phyloP scores from a whole-genome alignment of 1,140 invertebrate genomes.

The Euborellia annulipes region DNA sequence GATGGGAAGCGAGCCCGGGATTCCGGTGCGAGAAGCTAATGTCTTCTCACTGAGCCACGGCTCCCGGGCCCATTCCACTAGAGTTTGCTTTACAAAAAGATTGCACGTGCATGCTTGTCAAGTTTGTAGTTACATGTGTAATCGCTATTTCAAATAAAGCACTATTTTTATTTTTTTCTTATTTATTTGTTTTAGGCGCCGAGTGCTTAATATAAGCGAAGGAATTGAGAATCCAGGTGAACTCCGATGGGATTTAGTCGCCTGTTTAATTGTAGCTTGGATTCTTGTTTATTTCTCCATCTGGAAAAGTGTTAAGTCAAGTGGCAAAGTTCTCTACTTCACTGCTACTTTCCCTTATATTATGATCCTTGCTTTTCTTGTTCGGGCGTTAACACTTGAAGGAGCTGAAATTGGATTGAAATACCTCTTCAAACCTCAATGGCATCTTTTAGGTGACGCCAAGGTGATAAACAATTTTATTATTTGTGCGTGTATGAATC shows the following conservation, averaged over 20 bases:
- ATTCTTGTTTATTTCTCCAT: constrained; percentile 82
- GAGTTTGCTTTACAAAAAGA: no score
- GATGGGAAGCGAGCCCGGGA: no score
- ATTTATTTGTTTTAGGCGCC: constrained; percentile 53
- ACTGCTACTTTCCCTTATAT: constrained; percentile 74
- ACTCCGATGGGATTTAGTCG: constrained; percentile 71
- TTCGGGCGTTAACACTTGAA: constrained; percentile 60
- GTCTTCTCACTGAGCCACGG: no score
- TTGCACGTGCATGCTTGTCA: no score
- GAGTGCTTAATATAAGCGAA: constrained; percentile 63
- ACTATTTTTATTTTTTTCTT: no score
- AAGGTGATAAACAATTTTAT: no score
- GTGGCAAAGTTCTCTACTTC: constrained; percentile 65
- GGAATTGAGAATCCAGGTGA: constrained; percentile 65
- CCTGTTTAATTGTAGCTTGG: constrained; percentile 75
- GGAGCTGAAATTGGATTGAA: constrained; percentile 61
- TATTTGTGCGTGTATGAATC: no score
- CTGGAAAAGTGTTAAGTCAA: constrained; percentile 81
- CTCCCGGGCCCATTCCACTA: no score
- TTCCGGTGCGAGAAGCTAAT: no score
- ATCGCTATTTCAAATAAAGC: no score
- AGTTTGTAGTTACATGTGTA: no score
- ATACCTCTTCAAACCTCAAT: constrained; percentile 78
- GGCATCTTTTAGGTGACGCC: constrained; percentile 63
- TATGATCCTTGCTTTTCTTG: constrained; percentile 63